Evolutionary conservation across 2,113 vertebrate species (phyloP), one percentile per base, ranked within the genome.

Genomic region (Eupsittula cactorum): DNA sequence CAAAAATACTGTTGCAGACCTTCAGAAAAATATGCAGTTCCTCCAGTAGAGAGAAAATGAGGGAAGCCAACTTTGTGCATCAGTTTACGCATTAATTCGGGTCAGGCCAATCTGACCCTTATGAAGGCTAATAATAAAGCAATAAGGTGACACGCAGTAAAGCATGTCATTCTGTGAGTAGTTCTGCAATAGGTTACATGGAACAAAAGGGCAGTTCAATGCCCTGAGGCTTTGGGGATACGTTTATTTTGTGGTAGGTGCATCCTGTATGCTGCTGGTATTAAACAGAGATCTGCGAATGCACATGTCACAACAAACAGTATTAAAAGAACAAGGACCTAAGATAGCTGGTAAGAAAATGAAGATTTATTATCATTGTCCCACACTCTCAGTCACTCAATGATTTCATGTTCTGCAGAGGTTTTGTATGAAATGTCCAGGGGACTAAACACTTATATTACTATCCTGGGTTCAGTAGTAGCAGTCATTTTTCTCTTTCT

Each of bases 121-220:
- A 29, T 0, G 5, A 23, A 93, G 82, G 79, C 81, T 94, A 96
- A 95, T 95, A 96, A 95, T 92, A 95, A 94, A 96, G 92, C 79
- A 92, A 59, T 91, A 87, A 95, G 79, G 90, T 96, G 86, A 52
- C 86, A 94, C 0, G 3, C 63, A 78, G 75, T 27, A 91, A 86
- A 95, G 70, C 62, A 41, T 92, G 94, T 84, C 87, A 77, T 68
- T 90, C 79, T 73, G 47, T 20, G 88, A 89, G 52, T 49, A 46
- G 35, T 41, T 90, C 76, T 91, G 81, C 81, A 90, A 53, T 70
- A 70, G 94, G 64, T 93, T 95, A 84, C 68, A 71, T 33, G 50
- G 67, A 95, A 93, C 73, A 91, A 95, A 93, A 90, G 87, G 88
- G 88, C 82, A 94, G 75, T 41, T 88, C 44, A 65, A 5, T 33